These are phyloP conservation scores for Zosterops lateralis DNA, from an alignment of 2,113 vertebrate genomes.

Conservation along the genomic window DNA sequence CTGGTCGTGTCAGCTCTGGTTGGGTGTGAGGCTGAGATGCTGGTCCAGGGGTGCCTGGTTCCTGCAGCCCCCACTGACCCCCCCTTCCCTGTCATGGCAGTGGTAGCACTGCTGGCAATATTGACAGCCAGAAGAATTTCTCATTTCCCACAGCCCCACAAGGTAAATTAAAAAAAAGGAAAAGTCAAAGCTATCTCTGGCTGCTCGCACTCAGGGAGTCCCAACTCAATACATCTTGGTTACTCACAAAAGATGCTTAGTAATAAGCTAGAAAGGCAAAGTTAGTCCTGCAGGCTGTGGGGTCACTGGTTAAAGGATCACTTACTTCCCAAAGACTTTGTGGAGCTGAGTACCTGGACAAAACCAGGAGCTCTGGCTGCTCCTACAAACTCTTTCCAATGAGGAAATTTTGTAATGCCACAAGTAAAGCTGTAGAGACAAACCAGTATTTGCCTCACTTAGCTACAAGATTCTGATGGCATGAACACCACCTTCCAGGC, in stretches of 20 bases:
- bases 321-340: constrained; percentile 18
- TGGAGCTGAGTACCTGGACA: neutral
- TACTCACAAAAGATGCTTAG: constrained; percentile 75
- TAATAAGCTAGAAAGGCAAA: constrained; percentile 70
- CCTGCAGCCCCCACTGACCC: neutral
- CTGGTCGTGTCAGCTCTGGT: neutral
- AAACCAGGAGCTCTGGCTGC: neutral
- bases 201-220: constrained; percentile 70
- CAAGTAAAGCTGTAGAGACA: neutral
- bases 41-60: constrained; percentile 13
- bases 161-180: constrained; percentile 80
- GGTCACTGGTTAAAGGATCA: neutral
- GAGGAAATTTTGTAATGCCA: neutral
- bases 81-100: constrained; percentile 28
- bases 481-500: neutral
- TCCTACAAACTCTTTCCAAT: neutral
- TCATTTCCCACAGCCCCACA: constrained; percentile 71
- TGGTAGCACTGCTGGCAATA: constrained; percentile 29
- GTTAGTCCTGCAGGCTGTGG: constrained; percentile 47
- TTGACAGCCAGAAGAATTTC: constrained; percentile 76
- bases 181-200: constrained; percentile 79
- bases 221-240: constrained; percentile 76
- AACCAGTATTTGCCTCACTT: neutral
- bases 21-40: neutral
- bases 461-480: neutral